Percentiles rank a stretch among this genome's conserved stretches.
Evolutionary conservation across 1,140 invertebrate species (phyloP).

Genomic region (Triops longicaudatus): DNA sequence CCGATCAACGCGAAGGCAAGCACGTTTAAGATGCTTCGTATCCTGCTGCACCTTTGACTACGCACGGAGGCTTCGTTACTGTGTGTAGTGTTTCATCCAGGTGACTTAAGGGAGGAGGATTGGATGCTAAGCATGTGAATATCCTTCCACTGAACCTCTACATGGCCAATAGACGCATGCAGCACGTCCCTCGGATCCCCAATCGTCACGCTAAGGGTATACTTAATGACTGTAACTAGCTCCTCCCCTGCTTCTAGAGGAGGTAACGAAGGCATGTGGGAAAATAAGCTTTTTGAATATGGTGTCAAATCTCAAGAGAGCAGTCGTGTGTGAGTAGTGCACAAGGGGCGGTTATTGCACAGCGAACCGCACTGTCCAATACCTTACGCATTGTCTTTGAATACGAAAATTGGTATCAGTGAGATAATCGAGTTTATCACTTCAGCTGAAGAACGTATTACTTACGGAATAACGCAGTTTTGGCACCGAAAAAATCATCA

Average conservation of each 20-base stretch:
- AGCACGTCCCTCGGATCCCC: not conserved
- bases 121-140: constrained; percentile 2
- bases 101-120: not conserved
- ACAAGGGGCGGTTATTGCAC: not conserved
- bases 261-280: not conserved
- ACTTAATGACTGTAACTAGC: not conserved
- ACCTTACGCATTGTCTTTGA: not conserved
- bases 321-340: not conserved
- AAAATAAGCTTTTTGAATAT: constrained; percentile 4
- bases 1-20: not conserved
- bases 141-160: not conserved
- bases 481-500: not conserved
- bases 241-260: not conserved
- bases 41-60: not conserved
- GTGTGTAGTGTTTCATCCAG: not conserved
- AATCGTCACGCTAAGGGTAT: not conserved
- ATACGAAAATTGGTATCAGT: not conserved
- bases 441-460: not conserved
- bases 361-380: not conserved
- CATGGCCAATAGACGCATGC: not conserved
- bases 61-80: not conserved
- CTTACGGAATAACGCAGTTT: not conserved
- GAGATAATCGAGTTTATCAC: not conserved
- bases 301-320: not conserved
- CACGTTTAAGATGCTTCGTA: not conserved